A percentile compares a stretch with the other conserved stretches of the same genome.
These are phyloP conservation scores for Caenorhabditis imperialis DNA, from an alignment of 2,888 invertebrate genomes.

Conservation along the genomic window DNA sequence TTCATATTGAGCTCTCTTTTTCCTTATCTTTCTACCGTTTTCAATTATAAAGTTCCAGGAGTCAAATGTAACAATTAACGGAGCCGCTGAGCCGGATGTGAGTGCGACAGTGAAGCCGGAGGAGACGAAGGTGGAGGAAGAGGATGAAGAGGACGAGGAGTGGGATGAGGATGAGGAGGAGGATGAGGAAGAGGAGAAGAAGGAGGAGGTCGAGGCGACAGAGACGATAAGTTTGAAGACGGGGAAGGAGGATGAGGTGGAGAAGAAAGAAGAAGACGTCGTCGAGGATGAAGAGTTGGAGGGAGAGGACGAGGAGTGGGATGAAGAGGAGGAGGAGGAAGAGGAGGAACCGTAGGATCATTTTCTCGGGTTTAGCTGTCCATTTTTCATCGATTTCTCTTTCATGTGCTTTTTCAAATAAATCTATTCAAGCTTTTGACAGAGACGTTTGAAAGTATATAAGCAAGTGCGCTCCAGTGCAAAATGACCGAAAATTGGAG, in stretches of 20 bases:
- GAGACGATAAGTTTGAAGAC: slow-evolving; percentile 23
- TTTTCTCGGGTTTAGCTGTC: too few species aligned
- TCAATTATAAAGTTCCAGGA: slow-evolving; percentile 24
- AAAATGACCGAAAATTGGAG: too few species aligned
- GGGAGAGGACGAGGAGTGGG: slow-evolving; percentile 34
- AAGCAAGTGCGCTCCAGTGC: too few species aligned
- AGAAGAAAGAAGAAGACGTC: slow-evolving; percentile 12
- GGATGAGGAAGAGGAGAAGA: slow-evolving; percentile 28
- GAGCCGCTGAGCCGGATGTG: neutral
- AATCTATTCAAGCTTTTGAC: too few species aligned
- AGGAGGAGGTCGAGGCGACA: slow-evolving; percentile 15
- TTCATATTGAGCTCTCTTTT: neutral
- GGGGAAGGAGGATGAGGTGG: slow-evolving; percentile 4
- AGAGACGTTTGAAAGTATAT: too few species aligned
- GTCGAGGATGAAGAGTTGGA: slow-evolving; percentile 27
- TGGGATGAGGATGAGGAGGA: slow-evolving; percentile 10
- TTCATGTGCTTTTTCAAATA: too few species aligned
- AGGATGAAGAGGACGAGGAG: slow-evolving; percentile 12
- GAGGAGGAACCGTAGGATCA: slow-evolving; percentile 20
- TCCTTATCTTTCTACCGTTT: slow-evolving; percentile 2
- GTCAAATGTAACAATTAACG: slow-evolving; percentile 47
- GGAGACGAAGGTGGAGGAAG: slow-evolving; percentile 11
- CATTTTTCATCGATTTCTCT: too few species aligned
- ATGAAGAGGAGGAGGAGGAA: slow-evolving; percentile 26
- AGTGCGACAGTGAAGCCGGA: neutral